These are phyloP conservation scores for Argentina silus DNA, from an alignment of 2,797 vertebrate species.

Conservation along the genomic window DNA sequence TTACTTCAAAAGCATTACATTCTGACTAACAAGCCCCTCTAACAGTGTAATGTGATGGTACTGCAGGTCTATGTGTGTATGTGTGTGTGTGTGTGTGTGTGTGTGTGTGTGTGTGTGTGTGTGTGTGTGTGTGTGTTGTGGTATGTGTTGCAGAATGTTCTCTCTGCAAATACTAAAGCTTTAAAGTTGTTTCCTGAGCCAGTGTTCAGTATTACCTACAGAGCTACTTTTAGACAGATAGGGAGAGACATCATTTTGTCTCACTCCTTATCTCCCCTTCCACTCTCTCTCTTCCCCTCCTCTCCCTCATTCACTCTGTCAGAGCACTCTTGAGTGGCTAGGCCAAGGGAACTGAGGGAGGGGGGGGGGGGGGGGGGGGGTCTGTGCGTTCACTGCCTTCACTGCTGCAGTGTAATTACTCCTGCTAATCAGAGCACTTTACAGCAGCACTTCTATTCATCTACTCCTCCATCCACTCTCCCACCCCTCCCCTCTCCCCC, in stretches of 20 bases:
- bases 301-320: neutral
- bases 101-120: neutral
- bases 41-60: too few species aligned
- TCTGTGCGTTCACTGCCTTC: conserved; percentile 67
- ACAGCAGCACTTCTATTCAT: conserved; percentile 80
- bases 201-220: neutral
- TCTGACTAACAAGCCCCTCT: too few species aligned
- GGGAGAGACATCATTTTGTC: neutral
- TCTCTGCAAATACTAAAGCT: neutral
- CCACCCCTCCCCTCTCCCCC: conserved; percentile 40
- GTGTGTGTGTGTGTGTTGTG: neutral
- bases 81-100: neutral
- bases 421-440: conserved; percentile 82
- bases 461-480: conserved; percentile 53
- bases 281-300: neutral
- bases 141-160: neutral
- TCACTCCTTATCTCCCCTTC: conserved; percentile 38
- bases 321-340: neutral
- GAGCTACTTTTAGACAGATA: conserved; percentile 32
- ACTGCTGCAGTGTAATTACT: conserved; percentile 79
- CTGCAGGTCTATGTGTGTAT: neutral
- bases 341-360: conserved; percentile 43
- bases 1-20: too few species aligned
- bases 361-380: conserved; percentile 25
- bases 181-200: neutral